phyloP scores from a whole-genome alignment of 2,888 invertebrate genomes.

The Patella caerulea region DNA sequence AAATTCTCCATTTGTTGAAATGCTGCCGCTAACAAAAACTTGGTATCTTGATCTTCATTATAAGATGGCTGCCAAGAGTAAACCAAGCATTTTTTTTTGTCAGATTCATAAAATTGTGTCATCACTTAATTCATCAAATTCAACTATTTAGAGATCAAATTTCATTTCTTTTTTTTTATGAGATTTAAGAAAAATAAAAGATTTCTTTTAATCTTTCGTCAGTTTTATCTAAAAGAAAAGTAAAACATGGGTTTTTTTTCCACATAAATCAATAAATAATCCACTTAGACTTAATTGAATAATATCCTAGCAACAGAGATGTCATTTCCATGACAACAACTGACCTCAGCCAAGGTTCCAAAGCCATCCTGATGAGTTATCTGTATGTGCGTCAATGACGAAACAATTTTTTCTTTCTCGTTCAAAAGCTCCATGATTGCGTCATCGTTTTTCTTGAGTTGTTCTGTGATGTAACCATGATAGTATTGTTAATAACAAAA shows the following conservation, averaged over 20 bases:
- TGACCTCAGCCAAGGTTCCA: slow-evolving; percentile 77
- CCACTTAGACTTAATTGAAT: not conserved
- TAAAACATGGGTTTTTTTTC: not conserved
- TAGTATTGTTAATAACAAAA: slow-evolving; percentile 14
- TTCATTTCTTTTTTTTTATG: not conserved
- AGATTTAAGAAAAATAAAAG: not conserved
- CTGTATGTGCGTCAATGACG: slow-evolving; percentile 83
- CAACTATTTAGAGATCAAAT: not conserved
- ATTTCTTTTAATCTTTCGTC: not conserved
- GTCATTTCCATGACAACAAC: slow-evolving; percentile 19
- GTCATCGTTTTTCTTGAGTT: slow-evolving; percentile 81
- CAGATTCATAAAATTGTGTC: not conserved
- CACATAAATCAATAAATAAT: not conserved
- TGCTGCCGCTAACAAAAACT: not conserved
- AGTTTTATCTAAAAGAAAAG: not conserved
- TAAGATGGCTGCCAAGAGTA: slow-evolving; percentile 13
- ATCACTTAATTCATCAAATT: not conserved
- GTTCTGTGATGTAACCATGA: slow-evolving; percentile 74
- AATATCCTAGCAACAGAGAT: not conserved
- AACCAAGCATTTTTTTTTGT: not conserved
- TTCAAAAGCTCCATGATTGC: slow-evolving; percentile 79
- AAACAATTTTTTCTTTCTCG: slow-evolving; percentile 83
- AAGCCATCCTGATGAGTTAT: slow-evolving; percentile 76
- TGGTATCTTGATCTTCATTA: slow-evolving; percentile 1
- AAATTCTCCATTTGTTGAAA: not conserved